Evolutionary conservation across 1,140 invertebrate species (phyloP), one percentile per base, ranked within the genome.

Genomic region (Chironomus tepperi): DNA sequence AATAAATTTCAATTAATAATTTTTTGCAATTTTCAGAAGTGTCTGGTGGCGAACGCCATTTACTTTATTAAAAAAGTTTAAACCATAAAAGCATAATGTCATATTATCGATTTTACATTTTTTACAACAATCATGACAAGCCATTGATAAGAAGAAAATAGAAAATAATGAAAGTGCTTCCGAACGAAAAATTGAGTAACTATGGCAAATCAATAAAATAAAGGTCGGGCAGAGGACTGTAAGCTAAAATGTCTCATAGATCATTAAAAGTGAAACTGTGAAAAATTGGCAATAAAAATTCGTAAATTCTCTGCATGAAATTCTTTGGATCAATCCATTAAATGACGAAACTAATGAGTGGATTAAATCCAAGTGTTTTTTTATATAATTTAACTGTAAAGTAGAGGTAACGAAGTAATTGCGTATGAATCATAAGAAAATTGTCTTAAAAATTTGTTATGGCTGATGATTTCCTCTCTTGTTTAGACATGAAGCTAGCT

Each of bases 91-190:
- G 1, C 24, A 2, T 34, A 34, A 34, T 34, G 24, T 34, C 24
- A 34, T 2, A 2, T 34, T 34, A 34, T 34, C 24, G 24, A 34
- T 34, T 34, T 34, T 34, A 34, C 5, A 34, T 34, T 34, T n/a
- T 34, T 34, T 34, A 34, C 24, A 34, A 34, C 5, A 34, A 34
- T 15, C 47, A 57, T 57, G 47, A 47, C 47, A 15, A 34, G 2
- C 24, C 47, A n/a, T 15, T 15, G 15, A 57, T 57, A 15, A n/a
- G 15, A 57, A 57, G 5, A 57, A 57, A 1, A 57, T n/a, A 15
- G 8, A 47, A n/a, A 57, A 57, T n/a, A 57, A 57, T 57, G 47
- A 57, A 57, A 57, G 47, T n/a, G 47, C 47, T n/a, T 57, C 24
- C 24, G 24, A 34, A 34, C 47, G 47, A 57, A 15, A 34, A 57